Percentiles rank a stretch among this genome's conserved stretches.
phyloP scores from a whole-genome alignment of 2,113 vertebrate genomes.

The Notechis scutatus region DNA sequence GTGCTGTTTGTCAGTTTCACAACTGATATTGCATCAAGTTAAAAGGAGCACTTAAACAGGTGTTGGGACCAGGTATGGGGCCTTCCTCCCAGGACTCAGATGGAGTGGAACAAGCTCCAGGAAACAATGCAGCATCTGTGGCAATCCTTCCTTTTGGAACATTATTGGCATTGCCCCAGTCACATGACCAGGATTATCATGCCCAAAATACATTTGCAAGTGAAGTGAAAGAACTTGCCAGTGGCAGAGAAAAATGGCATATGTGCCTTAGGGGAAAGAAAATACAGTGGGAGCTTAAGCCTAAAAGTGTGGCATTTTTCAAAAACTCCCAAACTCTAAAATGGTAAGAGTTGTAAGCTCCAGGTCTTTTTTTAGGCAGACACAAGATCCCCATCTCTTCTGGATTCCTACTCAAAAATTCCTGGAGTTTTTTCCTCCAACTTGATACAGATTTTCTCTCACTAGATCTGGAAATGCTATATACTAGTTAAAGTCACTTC shows the following conservation, averaged over 20 bases:
- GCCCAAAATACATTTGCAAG: neutral
- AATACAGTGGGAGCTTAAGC: neutral
- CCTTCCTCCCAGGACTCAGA: neutral
- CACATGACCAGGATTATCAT: neutral
- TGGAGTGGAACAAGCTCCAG: neutral
- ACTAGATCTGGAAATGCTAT: neutral
- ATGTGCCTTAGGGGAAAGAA: neutral
- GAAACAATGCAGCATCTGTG: neutral
- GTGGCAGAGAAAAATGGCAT: neutral
- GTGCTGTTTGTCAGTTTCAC: too few species aligned
- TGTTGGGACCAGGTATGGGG: neutral
- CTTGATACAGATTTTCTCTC: neutral
- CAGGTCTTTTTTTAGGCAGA: neutral
- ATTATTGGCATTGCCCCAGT: neutral
- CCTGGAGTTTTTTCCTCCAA: neutral
- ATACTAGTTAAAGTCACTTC: neutral
- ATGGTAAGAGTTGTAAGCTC: neutral
- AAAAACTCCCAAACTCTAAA: neutral
- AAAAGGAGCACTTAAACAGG: neutral
- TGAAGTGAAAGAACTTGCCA: neutral
- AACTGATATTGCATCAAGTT: neutral
- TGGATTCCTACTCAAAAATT: neutral
- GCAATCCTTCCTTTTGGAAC: neutral
- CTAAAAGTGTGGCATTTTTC: neutral
- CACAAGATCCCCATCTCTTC: neutral